phyloP scores from a whole-genome alignment of 2,888 invertebrate genomes.

The Hymenopus coronatus region DNA sequence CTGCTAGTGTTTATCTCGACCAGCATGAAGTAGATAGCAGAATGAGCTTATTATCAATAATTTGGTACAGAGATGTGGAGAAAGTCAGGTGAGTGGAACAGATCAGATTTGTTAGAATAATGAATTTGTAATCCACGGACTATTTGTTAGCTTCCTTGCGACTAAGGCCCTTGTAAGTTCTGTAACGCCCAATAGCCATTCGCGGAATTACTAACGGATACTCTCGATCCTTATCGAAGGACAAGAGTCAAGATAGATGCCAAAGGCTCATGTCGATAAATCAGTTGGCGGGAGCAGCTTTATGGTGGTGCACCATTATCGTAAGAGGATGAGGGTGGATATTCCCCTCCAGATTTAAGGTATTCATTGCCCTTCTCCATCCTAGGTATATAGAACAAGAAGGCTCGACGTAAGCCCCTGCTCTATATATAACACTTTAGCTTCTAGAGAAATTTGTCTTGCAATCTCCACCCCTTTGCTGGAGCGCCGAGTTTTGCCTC shows the following conservation, averaged over 20 bases:
- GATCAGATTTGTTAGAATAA: no score
- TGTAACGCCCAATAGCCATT: not conserved
- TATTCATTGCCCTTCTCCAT: not conserved
- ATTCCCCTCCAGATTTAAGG: not conserved
- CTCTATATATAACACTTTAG: not conserved
- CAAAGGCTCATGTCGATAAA: not conserved
- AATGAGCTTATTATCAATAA: no score
- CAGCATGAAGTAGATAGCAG: no score
- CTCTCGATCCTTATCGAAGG: not conserved
- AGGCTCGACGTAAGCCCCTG: not conserved
- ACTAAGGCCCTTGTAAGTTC: not conserved
- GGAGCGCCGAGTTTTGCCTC: not conserved
- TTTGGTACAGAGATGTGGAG: no score
- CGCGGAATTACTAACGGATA: not conserved
- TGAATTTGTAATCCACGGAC: no score
- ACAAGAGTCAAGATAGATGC: not conserved
- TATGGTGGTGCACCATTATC: not conserved
- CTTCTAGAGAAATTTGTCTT: not conserved
- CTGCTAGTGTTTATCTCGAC: no score
- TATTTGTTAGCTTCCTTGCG: no score
- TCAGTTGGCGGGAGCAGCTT: not conserved
- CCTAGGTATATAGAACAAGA: not conserved
- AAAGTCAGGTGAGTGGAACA: no score
- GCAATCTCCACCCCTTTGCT: not conserved
- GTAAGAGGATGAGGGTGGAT: not conserved